These are phyloP conservation scores for Taurulus bubalis DNA, from an alignment of 2,113 vertebrate species.

Conservation along the genomic window DNA sequence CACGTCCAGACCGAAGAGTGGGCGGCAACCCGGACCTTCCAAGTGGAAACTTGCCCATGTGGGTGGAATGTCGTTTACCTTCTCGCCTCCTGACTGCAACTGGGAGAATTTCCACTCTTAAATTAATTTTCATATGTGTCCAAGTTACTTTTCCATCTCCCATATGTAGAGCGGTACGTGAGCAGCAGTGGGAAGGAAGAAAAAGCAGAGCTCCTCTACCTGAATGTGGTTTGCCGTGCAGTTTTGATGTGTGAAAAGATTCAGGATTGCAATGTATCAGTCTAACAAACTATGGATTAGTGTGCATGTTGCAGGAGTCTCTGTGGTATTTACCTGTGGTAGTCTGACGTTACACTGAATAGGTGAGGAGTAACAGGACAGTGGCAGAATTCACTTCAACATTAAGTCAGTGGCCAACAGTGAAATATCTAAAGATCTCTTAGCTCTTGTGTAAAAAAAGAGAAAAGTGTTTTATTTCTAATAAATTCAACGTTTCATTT, in stretches of 20 bases:
- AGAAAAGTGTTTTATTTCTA: too few species aligned
- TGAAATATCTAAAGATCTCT: not conserved
- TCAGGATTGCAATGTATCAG: not conserved
- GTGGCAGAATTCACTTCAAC: not conserved
- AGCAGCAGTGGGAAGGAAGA: not conserved
- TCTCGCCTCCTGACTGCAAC: conserved; percentile 42
- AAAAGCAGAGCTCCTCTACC: not conserved
- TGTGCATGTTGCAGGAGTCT: not conserved
- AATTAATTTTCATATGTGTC: conserved; percentile 35
- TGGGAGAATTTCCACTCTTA: conserved; percentile 24
- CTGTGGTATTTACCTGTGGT: not conserved
- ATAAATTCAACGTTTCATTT: not conserved
- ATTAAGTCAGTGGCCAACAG: not conserved
- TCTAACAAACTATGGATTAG: not conserved
- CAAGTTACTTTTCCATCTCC: conserved; percentile 42
- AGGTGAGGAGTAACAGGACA: not conserved
- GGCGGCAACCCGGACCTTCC: conserved; percentile 53
- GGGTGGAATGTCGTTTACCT: conserved; percentile 62
- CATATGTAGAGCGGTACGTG: not conserved
- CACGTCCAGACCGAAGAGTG: conserved; percentile 26
- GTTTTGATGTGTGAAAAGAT: not conserved
- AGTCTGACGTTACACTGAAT: not conserved
- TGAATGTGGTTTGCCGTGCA: not conserved
- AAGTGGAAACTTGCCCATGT: conserved; percentile 68
- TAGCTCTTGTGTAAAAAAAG: not conserved